Percentiles rank a stretch among this genome's conserved stretches.
These are phyloP conservation scores for Sorex maritimensis DNA, from an alignment of 2,797 vertebrate genomes.

Conservation along the genomic window DNA sequence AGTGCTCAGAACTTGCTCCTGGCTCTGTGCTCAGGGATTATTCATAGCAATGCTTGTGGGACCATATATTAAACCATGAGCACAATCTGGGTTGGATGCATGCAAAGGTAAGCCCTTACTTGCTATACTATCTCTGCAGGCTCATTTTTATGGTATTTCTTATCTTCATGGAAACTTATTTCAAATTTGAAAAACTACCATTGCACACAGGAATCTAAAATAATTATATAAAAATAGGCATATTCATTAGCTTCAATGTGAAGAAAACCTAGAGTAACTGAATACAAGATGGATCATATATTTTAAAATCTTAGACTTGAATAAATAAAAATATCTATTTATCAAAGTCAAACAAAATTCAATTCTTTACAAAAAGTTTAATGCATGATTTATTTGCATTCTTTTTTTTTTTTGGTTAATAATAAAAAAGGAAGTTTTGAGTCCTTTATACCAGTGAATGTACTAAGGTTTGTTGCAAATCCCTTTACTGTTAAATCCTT, in stretches of 20 bases:
- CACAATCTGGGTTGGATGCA: too few species aligned
- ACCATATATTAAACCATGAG: too few species aligned
- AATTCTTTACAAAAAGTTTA: slow-evolving; percentile 50
- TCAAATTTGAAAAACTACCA: slow-evolving; percentile 34
- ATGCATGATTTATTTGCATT: background rate
- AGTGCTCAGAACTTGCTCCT: too few species aligned
- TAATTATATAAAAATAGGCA: slow-evolving; percentile 46
- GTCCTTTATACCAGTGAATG: background rate
- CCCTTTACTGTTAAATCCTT: background rate
- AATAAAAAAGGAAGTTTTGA: background rate
- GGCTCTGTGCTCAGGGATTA: too few species aligned
- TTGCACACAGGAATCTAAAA: slow-evolving; percentile 47
- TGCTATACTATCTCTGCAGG: too few species aligned
- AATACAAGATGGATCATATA: slow-evolving; percentile 48
- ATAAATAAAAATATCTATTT: slow-evolving; percentile 60
- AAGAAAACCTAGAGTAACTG: slow-evolving; percentile 67
- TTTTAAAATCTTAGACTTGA: slow-evolving; percentile 66
- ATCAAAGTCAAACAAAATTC: background rate
- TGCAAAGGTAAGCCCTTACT: too few species aligned
- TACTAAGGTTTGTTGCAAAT: background rate
- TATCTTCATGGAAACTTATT: slow-evolving; percentile 40
- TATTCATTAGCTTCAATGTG: slow-evolving; percentile 61
- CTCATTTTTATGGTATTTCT: background rate
- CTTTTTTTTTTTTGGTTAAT: background rate
- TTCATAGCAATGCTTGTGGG: background rate